phyloP scores from a whole-genome alignment of 2,113 vertebrate genomes.

The Tympanuchus pallidicinctus region DNA sequence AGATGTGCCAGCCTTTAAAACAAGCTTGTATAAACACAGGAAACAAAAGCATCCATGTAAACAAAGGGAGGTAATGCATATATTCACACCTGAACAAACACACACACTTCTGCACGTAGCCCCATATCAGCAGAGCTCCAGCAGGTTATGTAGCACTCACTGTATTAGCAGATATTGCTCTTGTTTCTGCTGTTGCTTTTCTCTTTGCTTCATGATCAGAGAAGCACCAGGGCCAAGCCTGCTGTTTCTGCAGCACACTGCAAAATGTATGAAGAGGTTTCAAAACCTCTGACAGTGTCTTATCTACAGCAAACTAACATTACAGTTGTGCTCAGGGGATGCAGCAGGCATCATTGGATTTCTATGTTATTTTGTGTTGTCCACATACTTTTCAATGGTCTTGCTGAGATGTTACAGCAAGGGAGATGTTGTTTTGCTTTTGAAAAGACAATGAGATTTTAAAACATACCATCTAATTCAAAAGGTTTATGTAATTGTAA shows the following conservation, averaged over 20 bases:
- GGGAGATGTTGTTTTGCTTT: neutral
- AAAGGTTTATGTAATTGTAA: neutral
- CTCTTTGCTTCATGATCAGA: neutral
- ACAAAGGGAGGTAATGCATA: constrained; percentile 12
- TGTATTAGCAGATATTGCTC: neutral
- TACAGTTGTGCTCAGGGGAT: neutral
- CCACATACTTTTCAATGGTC: neutral
- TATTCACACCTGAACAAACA: constrained; percentile 45
- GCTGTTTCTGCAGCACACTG: constrained; percentile 17
- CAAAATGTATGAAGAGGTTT: constrained; percentile 47
- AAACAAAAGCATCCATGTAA: constrained; percentile 44
- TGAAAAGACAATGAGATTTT: neutral
- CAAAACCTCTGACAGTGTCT: constrained; percentile 28
- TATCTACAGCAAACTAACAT: neutral
- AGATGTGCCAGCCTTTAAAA: constrained; percentile 31
- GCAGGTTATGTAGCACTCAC: neutral
- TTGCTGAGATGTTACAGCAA: neutral
- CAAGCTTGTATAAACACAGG: constrained; percentile 37
- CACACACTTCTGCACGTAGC: neutral
- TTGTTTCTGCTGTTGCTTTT: constrained; percentile 32
- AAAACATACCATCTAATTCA: neutral
- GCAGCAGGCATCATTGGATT: neutral
- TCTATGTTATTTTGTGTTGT: neutral
- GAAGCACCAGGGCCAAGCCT: constrained; percentile 13
- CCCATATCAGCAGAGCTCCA: neutral